Conservation (phyloP, 2,888 invertebrate species). For the Caenorhabditis drosophilae region DNA sequence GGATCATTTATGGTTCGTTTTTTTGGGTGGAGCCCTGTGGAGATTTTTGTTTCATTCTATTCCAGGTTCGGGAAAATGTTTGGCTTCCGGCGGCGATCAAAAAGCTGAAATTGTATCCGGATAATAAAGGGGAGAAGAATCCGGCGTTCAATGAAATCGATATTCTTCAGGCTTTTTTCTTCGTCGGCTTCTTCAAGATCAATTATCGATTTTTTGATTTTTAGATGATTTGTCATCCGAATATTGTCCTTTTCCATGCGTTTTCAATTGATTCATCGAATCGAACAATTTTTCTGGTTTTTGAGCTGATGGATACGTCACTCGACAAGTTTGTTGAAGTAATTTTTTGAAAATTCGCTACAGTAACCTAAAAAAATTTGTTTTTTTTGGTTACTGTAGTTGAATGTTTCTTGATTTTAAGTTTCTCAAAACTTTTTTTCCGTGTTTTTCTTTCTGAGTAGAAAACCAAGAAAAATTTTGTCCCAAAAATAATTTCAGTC, state of each 20-base stretch:
- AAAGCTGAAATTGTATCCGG: constrained; percentile 13
- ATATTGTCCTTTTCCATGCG: constrained; percentile 42
- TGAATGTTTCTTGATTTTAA: too few species aligned
- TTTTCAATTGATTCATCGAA: constrained; percentile 15
- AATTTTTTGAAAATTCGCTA: too few species aligned
- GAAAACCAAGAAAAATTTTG: too few species aligned
- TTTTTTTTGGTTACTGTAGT: too few species aligned
- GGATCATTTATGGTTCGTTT: constrained; percentile 12
- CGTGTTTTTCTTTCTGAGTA: too few species aligned
- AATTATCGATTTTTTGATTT: constrained; percentile 2
- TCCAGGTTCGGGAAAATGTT: neutral
- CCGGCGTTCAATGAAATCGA: constrained; percentile 40
- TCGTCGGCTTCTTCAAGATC: neutral
- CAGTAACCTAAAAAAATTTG: too few species aligned
- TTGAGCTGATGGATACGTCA: constrained; percentile 42
- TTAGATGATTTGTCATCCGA: constrained; percentile 45
- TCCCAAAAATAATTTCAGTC: too few species aligned
- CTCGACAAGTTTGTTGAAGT: constrained; percentile 41
- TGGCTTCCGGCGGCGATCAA: constrained; percentile 37
- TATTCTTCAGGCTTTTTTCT: constrained; percentile 22
- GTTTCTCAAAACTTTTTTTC: too few species aligned
- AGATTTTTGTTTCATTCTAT: neutral
- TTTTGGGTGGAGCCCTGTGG: too few species aligned
- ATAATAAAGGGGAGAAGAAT: constrained; percentile 19
- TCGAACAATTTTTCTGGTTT: constrained; percentile 25